Base-by-base conservation (phyloP, 2,113 vertebrate genomes). In the Orycteropus afer region DNA sequence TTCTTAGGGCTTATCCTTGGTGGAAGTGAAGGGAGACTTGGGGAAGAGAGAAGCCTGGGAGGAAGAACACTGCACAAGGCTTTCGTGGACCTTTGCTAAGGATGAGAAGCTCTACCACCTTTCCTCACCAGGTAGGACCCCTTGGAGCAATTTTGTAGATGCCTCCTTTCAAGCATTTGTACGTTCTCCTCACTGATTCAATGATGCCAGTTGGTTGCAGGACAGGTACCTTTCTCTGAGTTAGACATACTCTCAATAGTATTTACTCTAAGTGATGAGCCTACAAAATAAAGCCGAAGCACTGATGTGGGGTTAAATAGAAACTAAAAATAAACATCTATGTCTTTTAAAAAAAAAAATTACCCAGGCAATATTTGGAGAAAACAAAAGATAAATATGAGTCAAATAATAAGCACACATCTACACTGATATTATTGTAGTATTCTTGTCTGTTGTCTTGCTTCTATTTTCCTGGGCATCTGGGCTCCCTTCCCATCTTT, bases 281-380 rank as follows among this genome's bases (percentile, higher is more conserved):
- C 63, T 34, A 63, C 71, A 73, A 23, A 82, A 83, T n/a, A 34
- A 73, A 86, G 34, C 76, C 78, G 88, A 94, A 45, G 12, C 69
- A 42, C n/a, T 34, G 49, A 4, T 4, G n/a, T 65, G 15, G 55
- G 65, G 40, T 42, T 77, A 65, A 47, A 79, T 1, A 83, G 69
- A 90, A 84, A 90, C 32, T 47, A 76, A 80, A 74, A 69, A 45
- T 25, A 61, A 65, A 40, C 20, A 29, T 78, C 37, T 57, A 57
- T 63, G 61, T 67, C 55, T 55, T 92, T 65, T 84, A 42, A 55
- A 27, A 32, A n/a, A n/a, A n/a, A n/a, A n/a, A n/a, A n/a, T 23
- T 71, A 18, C 3, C 4, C 10, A 37, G 29, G 11, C 23, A 67
- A 89, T 40, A 22, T 0, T 27, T 85, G 49, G 59, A 45, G 12